Conservation (phyloP, 1,140 invertebrate species). For the Diabrotica virgifera region DNA sequence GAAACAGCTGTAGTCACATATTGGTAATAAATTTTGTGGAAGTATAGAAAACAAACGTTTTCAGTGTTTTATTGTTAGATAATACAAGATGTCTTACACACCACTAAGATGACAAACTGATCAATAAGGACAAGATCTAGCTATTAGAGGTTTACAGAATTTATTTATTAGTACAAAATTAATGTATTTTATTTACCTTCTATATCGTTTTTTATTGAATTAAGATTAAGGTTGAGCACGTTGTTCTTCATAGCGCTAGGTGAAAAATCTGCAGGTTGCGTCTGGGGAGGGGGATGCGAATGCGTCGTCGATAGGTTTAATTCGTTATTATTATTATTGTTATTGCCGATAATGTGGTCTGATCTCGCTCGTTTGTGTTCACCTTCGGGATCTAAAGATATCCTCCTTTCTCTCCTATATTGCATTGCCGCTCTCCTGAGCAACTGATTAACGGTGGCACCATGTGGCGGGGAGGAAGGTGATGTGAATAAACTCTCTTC, state of each 20-base stretch:
- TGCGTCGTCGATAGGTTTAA: slow-evolving; percentile 47
- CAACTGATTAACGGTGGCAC: slow-evolving; percentile 60
- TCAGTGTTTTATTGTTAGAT: no score
- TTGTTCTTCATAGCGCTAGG: slow-evolving; percentile 50
- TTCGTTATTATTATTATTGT: slow-evolving; percentile 58
- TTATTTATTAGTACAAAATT: background rate
- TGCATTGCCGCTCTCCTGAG: slow-evolving; percentile 64
- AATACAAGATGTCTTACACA: no score
- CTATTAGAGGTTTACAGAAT: no score
- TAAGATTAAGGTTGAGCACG: slow-evolving; percentile 41
- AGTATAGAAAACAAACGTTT: no score
- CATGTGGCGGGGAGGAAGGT: slow-evolving; percentile 55
- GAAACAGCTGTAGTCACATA: no score
- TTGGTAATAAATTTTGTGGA: no score
- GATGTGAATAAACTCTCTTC: slow-evolving; percentile 60
- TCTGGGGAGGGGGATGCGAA: slow-evolving; percentile 48
- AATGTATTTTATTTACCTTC: slow-evolving; percentile 24
- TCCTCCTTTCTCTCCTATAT: slow-evolving; percentile 58
- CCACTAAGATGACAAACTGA: no score
- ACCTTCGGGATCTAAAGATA: slow-evolving; percentile 60
- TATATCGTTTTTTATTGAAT: slow-evolving; percentile 31
- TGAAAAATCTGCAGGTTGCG: slow-evolving; percentile 72
- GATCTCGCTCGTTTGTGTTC: slow-evolving; percentile 55
- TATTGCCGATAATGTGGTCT: slow-evolving; percentile 48
- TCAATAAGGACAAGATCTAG: no score